phyloP scores from a whole-genome alignment of 2,797 vertebrate genomes.

The Sphenopsis melanotis region DNA sequence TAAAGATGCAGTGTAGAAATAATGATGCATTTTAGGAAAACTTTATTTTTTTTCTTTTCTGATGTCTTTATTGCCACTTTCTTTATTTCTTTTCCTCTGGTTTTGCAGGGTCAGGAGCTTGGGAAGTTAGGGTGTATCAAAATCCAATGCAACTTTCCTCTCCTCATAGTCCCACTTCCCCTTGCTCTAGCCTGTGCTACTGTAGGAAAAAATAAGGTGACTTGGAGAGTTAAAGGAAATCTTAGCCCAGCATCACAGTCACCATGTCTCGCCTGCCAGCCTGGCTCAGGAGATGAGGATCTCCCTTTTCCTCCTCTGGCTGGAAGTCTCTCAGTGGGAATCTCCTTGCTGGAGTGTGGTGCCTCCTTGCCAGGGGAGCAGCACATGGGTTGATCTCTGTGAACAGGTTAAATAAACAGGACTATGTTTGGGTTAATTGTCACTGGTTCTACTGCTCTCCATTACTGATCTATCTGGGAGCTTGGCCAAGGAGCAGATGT shows the following conservation, averaged over 20 bases:
- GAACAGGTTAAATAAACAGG: conserved; percentile 92
- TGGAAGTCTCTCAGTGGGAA: background rate
- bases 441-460: conserved; percentile 81
- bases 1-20: background rate
- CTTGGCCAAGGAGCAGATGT: conserved; percentile 90
- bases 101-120: background rate
- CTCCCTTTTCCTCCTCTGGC: background rate
- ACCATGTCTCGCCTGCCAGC: background rate
- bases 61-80: background rate
- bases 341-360: conserved; percentile 9
- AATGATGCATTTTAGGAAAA: background rate
- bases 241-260: background rate
- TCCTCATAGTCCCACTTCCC: background rate
- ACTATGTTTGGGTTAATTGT: conserved; percentile 91
- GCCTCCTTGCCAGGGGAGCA: conserved; percentile 51
- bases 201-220: background rate
- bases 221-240: background rate
- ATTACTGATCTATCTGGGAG: conserved; percentile 82
- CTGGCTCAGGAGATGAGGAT: background rate
- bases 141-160: background rate
- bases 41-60: background rate
- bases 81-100: background rate
- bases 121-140: background rate
- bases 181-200: background rate
- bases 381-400: conserved; percentile 75